phyloP scores from a whole-genome alignment of 2,113 vertebrate genomes.

The Sus scrofa region DNA sequence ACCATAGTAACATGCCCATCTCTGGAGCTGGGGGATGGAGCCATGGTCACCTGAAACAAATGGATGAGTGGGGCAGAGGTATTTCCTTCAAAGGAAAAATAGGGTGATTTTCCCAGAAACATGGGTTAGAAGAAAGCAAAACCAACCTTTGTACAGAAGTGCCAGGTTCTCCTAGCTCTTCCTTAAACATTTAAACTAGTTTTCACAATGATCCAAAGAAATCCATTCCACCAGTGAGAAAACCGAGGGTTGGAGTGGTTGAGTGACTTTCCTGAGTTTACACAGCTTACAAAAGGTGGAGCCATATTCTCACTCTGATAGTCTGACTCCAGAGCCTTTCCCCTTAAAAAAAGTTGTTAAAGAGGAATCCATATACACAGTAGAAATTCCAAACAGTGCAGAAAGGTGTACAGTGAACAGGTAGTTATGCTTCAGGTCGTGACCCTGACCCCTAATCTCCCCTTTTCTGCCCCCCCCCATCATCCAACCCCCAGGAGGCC shows the following conservation, averaged over 20 bases:
- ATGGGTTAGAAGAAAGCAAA: neutral
- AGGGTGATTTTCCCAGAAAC: neutral
- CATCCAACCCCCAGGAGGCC: neutral
- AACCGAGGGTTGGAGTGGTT: neutral
- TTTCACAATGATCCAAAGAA: neutral
- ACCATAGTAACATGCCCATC: neutral
- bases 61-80: neutral
- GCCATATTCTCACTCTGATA: neutral
- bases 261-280: neutral
- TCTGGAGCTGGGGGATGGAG: neutral
- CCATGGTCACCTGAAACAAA: neutral
- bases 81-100: neutral
- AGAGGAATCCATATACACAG: neutral
- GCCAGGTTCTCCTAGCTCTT: neutral
- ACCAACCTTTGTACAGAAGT: neutral
- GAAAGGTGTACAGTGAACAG: neutral
- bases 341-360: neutral
- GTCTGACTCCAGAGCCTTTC: neutral
- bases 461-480: fast-evolving
- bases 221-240: neutral
- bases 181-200: neutral
- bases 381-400: neutral
- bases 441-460: neutral
- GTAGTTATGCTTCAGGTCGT: too few relatives aligned
- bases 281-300: neutral